Evolutionary conservation across 30 jellyfish, hydroid and myxozoan species (phyloP), one percentile per base, ranked within the genome.

Genomic region (Aurelia sp.): DNA sequence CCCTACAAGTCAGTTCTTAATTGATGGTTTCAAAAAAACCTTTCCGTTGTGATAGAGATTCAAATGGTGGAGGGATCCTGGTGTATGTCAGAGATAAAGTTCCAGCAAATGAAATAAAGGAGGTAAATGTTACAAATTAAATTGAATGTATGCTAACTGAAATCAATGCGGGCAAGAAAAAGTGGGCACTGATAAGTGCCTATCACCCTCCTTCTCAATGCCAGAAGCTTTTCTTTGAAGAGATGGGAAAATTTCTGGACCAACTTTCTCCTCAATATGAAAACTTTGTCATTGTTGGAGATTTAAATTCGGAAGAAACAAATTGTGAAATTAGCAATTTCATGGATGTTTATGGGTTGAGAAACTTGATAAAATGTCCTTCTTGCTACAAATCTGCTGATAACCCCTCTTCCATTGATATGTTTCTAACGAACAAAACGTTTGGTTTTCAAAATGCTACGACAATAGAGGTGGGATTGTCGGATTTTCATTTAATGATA

Each of bases 1-100:
- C 15, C 50, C 78, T 0, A 67, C 64, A 16, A 35, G 55, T 67
- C 78, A 30, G 50, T 67, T 67, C 18, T 67, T 27, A 22, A 22
- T 67, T 22, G 78, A 67, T 67, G 78, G 78, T 67, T 67, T 27
- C 33, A 27, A 35, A 67, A n/a, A 30, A 31, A 67, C 11, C 78
- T 9, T 67, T 67, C 78, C 78, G 8, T 35, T 13, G 15, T 18
- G 78, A 67, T 67, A 67, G 78, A 67, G 4, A 67, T 67, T 67
- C 78, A 40, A 40, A 40, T 40, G 51, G 51, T 40, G 51, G 51
- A 40, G 51, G 51, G 51, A 40, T 40, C 16, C 33, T 67, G 19
- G 57, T 67, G 20, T 67, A 19, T 67, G 15, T 67, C 78, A 67
- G 11, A 27, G 78, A 67, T 22, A 67, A 67, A 27, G 8, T 67